phyloP scores from a whole-genome alignment of 2,888 invertebrate species.

The Crematogaster levior region DNA sequence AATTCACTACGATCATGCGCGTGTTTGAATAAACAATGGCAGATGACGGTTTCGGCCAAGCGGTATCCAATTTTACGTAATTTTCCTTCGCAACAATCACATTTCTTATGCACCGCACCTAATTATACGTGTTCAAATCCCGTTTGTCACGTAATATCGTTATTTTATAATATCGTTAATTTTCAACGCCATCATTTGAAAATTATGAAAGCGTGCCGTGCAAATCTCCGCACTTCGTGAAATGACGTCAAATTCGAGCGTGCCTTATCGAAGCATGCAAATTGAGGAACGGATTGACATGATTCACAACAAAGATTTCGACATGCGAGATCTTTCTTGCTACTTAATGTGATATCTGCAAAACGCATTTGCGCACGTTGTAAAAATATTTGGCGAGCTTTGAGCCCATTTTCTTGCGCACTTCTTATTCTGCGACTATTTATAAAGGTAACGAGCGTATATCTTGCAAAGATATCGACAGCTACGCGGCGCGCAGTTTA shows the following conservation, averaged over 20 bases:
- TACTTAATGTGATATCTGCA: background rate
- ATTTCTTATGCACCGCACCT: background rate
- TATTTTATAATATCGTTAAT: background rate
- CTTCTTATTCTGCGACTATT: background rate
- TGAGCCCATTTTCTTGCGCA: background rate
- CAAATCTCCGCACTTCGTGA: background rate
- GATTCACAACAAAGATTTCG: background rate
- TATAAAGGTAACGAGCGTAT: background rate
- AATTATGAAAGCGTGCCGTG: background rate
- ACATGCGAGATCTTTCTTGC: background rate
- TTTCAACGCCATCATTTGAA: background rate
- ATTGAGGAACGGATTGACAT: background rate
- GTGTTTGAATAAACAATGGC: background rate
- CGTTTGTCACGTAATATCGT: background rate
- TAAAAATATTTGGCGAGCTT: background rate
- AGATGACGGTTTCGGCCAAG: background rate
- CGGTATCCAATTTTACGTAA: background rate
- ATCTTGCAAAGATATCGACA: background rate
- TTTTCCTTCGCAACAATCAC: background rate
- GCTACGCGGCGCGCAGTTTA: background rate
- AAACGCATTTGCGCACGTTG: background rate
- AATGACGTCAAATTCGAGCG: background rate
- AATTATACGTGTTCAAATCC: slow-evolving; percentile 7
- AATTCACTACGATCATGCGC: background rate
- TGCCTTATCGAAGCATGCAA: slow-evolving; percentile 4